Conservation (phyloP, 2,888 invertebrate genomes). For the Theretra japonica region DNA sequence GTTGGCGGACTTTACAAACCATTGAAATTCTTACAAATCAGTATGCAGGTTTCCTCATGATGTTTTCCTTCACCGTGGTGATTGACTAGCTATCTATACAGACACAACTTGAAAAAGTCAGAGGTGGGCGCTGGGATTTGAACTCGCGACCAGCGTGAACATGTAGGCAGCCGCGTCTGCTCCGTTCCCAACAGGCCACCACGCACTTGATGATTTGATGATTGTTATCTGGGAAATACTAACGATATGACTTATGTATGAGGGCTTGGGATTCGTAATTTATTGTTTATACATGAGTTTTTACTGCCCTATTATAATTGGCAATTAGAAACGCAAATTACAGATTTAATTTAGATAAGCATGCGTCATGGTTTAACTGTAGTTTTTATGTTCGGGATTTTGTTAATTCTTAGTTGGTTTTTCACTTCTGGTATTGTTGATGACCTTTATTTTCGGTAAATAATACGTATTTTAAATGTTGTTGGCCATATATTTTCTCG, state of each 20-base stretch:
- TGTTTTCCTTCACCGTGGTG: no score
- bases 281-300: slow-evolving; percentile 44
- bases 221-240: slow-evolving; percentile 36
- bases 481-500: no score
- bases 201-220: slow-evolving; percentile 27
- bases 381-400: neutral
- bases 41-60: no score
- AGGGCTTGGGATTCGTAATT: slow-evolving; percentile 33
- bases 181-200: no score
- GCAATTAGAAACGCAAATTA: slow-evolving; percentile 20
- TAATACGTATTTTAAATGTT: no score
- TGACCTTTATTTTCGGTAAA: neutral
- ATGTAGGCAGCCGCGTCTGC: no score
- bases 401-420: neutral
- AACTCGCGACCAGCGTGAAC: no score
- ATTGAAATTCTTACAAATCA: no score
- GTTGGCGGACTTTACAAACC: no score
- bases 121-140: no score
- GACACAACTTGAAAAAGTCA: no score
- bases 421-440: neutral
- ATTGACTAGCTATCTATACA: no score
- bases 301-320: slow-evolving; percentile 33
- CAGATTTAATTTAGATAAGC: slow-evolving; percentile 26
- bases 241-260: slow-evolving; percentile 17
- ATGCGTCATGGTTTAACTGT: neutral